phyloP scores from a whole-genome alignment of 1,140 invertebrate genomes.

The Neelides sp. region DNA sequence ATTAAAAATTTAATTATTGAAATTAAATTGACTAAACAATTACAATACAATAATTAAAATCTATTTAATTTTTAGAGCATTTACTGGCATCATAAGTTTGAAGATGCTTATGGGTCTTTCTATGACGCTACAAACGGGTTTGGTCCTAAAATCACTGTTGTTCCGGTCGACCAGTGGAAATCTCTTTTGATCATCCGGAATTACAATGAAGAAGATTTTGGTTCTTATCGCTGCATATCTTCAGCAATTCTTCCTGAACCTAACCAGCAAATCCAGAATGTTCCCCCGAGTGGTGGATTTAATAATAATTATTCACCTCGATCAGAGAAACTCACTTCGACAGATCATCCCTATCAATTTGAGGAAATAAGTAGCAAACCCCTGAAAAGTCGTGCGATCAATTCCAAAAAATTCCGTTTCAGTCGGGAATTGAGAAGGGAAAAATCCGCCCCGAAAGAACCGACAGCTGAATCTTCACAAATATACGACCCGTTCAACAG shows the following conservation, averaged over 20 bases:
- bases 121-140: conserved; percentile 26
- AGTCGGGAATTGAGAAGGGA: neutral
- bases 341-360: conserved; percentile 6
- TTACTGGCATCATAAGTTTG: conserved; percentile 27
- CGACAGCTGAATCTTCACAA: neutral
- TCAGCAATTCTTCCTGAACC: conserved; percentile 23
- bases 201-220: conserved; percentile 23
- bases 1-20: neutral
- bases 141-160: conserved; percentile 18
- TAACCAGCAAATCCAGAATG: neutral
- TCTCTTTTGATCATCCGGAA: conserved; percentile 17
- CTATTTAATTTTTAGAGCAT: conserved; percentile 18
- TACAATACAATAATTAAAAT: neutral
- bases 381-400: neutral
- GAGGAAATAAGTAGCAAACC: neutral
- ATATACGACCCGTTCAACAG: conserved; percentile 8
- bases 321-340: neutral
- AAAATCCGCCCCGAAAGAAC: neutral
- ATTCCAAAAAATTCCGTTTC: neutral
- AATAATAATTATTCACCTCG: neutral
- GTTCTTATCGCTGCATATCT: conserved; percentile 27
- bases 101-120: conserved; percentile 24
- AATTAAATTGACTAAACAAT: neutral
- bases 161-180: conserved; percentile 20
- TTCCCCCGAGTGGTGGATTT: neutral